Conservation (phyloP, 92 coral and sea anemone genomes). For the Zoanthus solanderi region DNA sequence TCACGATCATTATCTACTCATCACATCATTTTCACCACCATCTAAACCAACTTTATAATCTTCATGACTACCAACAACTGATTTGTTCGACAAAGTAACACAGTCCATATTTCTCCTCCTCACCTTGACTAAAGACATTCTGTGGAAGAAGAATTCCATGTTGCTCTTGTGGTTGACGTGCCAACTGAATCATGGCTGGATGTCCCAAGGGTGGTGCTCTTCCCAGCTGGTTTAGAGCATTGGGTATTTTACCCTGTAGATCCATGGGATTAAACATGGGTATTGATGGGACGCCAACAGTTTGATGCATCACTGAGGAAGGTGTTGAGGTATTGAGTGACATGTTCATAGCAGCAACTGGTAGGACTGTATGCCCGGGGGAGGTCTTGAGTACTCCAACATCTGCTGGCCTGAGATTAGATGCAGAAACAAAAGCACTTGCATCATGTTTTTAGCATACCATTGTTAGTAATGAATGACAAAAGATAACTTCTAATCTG, state of each 20-base stretch:
- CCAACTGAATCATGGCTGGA: conserved; percentile 80
- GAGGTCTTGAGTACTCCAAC: conserved; percentile 34
- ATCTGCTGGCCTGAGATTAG: conserved; percentile 29
- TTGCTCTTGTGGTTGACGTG: conserved; percentile 75
- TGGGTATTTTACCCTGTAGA: conserved; percentile 79
- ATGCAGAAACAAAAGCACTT: neutral
- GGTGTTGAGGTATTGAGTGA: conserved; percentile 57
- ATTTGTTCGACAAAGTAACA: neutral
- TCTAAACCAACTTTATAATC: neutral
- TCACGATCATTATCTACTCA: neutral
- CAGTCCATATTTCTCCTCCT: neutral
- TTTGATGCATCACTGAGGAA: conserved; percentile 30
- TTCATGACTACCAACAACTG: neutral
- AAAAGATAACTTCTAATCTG: neutral
- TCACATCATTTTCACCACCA: neutral
- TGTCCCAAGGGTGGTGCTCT: conserved; percentile 64
- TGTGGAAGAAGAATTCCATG: conserved; percentile 69
- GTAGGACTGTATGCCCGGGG: conserved; percentile 31
- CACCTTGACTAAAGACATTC: conserved; percentile 86
- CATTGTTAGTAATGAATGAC: no score
- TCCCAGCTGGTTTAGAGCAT: conserved; percentile 78
- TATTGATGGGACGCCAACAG: conserved; percentile 60
- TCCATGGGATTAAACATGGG: conserved; percentile 75
- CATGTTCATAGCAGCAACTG: conserved; percentile 35
- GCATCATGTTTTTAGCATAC: no score